Conservation (phyloP, 2,113 vertebrate genomes). For the Anguilla japonica region DNA sequence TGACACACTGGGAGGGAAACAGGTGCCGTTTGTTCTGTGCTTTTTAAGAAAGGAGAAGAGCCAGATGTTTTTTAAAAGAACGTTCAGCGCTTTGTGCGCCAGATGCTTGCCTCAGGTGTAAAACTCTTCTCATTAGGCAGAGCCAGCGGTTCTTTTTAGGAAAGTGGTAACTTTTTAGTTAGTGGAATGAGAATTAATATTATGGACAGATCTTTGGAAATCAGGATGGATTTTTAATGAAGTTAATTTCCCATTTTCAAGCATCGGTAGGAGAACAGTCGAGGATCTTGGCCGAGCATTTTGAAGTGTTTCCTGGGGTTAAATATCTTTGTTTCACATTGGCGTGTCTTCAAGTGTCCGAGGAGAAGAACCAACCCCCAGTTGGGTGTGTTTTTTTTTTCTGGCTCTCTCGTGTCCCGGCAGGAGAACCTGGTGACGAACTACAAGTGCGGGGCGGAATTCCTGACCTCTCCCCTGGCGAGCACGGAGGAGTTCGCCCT, state of each 20-base stretch:
- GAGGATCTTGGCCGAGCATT: too few species aligned
- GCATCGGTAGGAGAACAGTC: too few species aligned
- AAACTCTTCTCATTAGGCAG: not conserved
- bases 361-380: too few species aligned
- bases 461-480: slow-evolving; percentile 88
- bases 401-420: not conserved
- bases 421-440: slow-evolving; percentile 33
- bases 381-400: too few species aligned
- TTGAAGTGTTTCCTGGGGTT: too few species aligned
- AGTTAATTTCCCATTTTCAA: too few species aligned
- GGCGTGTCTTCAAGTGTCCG: too few species aligned
- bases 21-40: not conserved
- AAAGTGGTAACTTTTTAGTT: not conserved
- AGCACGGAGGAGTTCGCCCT: slow-evolving; percentile 70
- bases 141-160: not conserved
- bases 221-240: too few species aligned
- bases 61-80: not conserved
- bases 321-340: too few species aligned
- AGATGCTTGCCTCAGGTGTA: not conserved
- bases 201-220: not conserved
- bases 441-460: slow-evolving; percentile 84
- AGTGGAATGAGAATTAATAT: not conserved
- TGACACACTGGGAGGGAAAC: not conserved
- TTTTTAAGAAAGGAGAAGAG: not conserved
- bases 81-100: too few species aligned